These are phyloP conservation scores for Macroglossus sobrinus DNA, from an alignment of 2,113 vertebrate species.

Conservation along the genomic window DNA sequence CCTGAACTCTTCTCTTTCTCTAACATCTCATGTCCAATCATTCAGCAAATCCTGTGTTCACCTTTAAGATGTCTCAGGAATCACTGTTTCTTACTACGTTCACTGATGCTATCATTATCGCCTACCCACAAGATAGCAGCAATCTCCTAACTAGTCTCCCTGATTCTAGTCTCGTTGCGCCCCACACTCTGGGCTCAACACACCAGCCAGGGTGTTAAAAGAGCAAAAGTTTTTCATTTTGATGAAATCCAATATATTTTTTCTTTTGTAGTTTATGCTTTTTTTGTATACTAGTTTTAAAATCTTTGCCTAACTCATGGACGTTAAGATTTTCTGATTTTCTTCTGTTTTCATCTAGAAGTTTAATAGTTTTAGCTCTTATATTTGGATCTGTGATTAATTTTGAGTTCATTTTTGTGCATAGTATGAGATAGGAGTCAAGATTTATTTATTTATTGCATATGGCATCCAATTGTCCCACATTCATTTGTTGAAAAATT, in stretches of 20 bases:
- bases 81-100: not conserved
- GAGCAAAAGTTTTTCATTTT: not conserved
- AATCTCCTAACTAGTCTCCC: not conserved
- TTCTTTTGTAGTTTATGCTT: not conserved
- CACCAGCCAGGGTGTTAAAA: not conserved
- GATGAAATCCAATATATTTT: not conserved
- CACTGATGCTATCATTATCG: not conserved
- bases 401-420: not conserved
- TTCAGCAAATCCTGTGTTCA: not conserved
- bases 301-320: not conserved
- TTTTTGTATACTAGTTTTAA: not conserved
- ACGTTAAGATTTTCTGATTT: not conserved
- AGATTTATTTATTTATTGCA: not conserved
- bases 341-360: not conserved
- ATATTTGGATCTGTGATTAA: not conserved
- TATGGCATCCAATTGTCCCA: not conserved
- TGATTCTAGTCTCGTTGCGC: too few species aligned
- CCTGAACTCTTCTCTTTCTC: not conserved
- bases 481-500: not conserved
- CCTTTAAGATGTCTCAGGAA: not conserved
- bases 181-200: not conserved
- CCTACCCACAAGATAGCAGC: not conserved
- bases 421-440: not conserved
- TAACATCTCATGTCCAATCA: not conserved
- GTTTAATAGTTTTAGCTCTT: not conserved